Evolutionary conservation across 1,140 invertebrate genomes (phyloP), one percentile per base, ranked within the genome.

Genomic region (Nilaparvata lugens): DNA sequence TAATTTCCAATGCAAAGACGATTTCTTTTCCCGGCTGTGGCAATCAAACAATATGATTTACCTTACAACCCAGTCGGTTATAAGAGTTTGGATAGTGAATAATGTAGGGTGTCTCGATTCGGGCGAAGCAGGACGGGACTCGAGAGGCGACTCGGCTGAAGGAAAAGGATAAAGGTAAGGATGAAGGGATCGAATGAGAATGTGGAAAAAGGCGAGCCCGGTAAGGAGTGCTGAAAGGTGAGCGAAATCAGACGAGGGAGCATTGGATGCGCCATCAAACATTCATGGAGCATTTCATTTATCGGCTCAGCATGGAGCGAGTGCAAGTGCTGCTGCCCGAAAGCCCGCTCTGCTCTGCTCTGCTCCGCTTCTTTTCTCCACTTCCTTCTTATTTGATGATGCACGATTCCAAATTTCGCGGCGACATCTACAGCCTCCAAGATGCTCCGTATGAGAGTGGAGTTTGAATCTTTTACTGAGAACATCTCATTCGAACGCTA

Each of bases 271-370:
- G 45, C 21, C 45, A 48, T 48, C 45, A 48, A 48, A 48, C 16
- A 48, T 48, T 48, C 45, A 48, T 48, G 45, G 45, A 48, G 45
- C 45, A 48, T 48, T 48, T 48, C 45, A 48, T 48, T 48, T 48
- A 48, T 48, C 21, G 45, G 45, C 45, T 35, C 31, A 35, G 31
- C 31, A 35, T 35, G 31, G 31, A 35, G 31, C 31, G n/a, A 6
- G 31, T 28, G 9, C 31, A 1, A 35, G 31, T 35, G 31, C 31
- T 35, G 31, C 31, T n/a, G n/a, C 31, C 31, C 1, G 25, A 28
- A 28, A 28, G 31, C 31, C 31, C 31, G 2, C 7, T 11, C 13
- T 35, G 13, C 31, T 11, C 31, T 35, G 7, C n/a, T n/a, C n/a
- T n/a, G n/a, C n/a, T 35, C 31, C 13, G 7, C 7, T 35, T 35